Evolutionary conservation across 2,797 vertebrate species (phyloP).

Genomic region (Adrianichthys oophorus): DNA sequence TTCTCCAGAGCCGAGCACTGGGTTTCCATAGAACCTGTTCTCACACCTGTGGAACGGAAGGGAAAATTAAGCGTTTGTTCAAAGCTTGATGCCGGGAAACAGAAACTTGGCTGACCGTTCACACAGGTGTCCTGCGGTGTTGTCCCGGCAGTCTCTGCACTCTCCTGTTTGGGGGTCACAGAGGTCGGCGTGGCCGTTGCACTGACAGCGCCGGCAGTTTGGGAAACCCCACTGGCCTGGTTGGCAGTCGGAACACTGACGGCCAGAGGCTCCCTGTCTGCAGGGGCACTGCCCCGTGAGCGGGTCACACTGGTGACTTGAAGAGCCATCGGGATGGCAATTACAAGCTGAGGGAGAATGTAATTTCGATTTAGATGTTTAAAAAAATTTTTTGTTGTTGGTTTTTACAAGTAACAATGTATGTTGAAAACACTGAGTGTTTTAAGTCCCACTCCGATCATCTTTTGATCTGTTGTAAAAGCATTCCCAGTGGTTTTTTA

Average conservation of each 20-base stretch:
- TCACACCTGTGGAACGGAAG: conserved; percentile 70
- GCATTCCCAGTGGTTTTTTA: too few species aligned
- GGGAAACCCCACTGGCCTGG: conserved; percentile 84
- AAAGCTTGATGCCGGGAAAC: neutral
- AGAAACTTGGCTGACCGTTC: conserved; percentile 69
- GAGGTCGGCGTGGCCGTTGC: conserved; percentile 79
- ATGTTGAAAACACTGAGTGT: too few species aligned
- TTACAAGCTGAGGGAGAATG: conserved; percentile 73
- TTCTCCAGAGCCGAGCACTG: conserved; percentile 83
- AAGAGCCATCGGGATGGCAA: conserved; percentile 81
- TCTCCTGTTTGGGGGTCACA: conserved; percentile 76
- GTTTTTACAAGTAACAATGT: too few species aligned
- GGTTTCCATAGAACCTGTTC: conserved; percentile 85
- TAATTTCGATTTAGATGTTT: neutral
- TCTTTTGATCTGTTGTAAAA: too few species aligned
- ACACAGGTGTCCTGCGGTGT: conserved; percentile 76
- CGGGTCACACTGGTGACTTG: conserved; percentile 77
- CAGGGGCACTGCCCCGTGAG: conserved; percentile 84
- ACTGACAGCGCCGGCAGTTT: conserved; percentile 81
- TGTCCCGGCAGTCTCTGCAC: conserved; percentile 76
- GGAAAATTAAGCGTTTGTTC: neutral
- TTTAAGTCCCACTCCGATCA: too few species aligned
- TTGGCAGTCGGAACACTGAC: conserved; percentile 82
- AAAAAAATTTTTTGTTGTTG: too few species aligned
- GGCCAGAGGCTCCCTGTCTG: conserved; percentile 66